These are phyloP conservation scores for Phaedon cochleariae DNA, from an alignment of 2,888 invertebrate species.

Conservation along the genomic window DNA sequence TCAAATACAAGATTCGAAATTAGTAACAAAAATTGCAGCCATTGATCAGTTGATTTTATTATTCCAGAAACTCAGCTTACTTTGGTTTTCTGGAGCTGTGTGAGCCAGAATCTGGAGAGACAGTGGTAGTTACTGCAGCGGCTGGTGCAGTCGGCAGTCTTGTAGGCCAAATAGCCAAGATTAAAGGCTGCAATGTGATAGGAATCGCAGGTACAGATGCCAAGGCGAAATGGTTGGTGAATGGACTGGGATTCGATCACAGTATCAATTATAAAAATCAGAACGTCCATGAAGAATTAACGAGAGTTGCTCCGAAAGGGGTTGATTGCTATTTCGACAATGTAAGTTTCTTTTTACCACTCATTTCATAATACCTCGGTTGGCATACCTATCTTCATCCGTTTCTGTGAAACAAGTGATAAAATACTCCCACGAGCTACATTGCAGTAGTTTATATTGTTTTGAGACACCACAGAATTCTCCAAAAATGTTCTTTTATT, in stretches of 20 bases:
- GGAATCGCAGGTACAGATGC: conserved; percentile 77
- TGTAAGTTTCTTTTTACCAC: no score
- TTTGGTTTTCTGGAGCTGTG: conserved; percentile 79
- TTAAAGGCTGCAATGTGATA: conserved; percentile 73
- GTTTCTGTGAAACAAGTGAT: no score
- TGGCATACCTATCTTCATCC: no score
- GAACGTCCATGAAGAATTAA: conserved; percentile 65
- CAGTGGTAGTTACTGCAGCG: conserved; percentile 76
- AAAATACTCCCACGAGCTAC: no score
- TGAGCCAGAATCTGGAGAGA: conserved; percentile 75
- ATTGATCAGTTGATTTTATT: no score
- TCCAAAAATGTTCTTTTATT: no score
- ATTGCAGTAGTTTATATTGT: no score
- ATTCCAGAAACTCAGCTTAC: conserved; percentile 79
- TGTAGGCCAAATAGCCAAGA: conserved; percentile 82
- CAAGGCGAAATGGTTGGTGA: conserved; percentile 72
- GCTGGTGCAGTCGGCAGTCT: conserved; percentile 82
- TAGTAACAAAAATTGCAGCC: no score
- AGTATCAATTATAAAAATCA: conserved; percentile 77
- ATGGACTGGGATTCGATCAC: conserved; percentile 73
- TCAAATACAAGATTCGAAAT: no score
- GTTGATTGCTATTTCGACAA: conserved; percentile 82
- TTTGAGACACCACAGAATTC: no score
- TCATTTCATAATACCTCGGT: no score
- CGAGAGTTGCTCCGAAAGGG: conserved; percentile 71